Evolutionary conservation across 2,113 vertebrate genomes (phyloP), one percentile per base, ranked within the genome.

Genomic region (Sitta europaea): DNA sequence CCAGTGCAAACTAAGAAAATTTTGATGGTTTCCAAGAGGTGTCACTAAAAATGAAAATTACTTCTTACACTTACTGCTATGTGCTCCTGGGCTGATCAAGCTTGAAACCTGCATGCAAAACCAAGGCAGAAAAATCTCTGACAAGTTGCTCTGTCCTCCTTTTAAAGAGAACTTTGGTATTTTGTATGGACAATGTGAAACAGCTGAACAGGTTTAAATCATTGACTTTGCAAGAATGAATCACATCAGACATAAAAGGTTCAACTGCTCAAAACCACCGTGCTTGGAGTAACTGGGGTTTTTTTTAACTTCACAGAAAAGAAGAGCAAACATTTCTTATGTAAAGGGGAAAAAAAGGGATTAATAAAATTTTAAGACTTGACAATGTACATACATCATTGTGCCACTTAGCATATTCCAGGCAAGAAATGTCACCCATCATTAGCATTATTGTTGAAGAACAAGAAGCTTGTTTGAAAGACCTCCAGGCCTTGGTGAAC

Each of bases 81-180:
- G 18, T 78, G 74, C 73, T 75, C 33, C 45, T 35, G n/a, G 59
- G 68, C 78, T 91, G 92, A 91, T 85, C 67, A 96, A 91, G 65
- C 82, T 82, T 94, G 89, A 94, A 92, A 92, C 72, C 54, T 79
- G n/a, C 16, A 83, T 82, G 74, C 76, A 92, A 96, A 97, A 83
- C 21, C 8, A 51, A 84, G 62, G 74, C 28, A 91, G 72, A 72
- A 94, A 66, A 92, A 50, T 24, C 54, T 55, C n/a, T 81, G 27
- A 62, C 27, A n/a, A 54, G 21, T 31, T 84, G 21, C 54, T 53
- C 6, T 74, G 31, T 36, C 54, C 93, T 88, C 82, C 78, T 94
- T 88, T 95, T 79, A 74, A 77, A 72, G 77, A 89, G 24, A 90
- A 40, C 4, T 40, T 5, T 35, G 47, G 21, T 89, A 25, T 53